Conservation (phyloP, 2,888 invertebrate species). For the Apomyelois bistriatella region DNA sequence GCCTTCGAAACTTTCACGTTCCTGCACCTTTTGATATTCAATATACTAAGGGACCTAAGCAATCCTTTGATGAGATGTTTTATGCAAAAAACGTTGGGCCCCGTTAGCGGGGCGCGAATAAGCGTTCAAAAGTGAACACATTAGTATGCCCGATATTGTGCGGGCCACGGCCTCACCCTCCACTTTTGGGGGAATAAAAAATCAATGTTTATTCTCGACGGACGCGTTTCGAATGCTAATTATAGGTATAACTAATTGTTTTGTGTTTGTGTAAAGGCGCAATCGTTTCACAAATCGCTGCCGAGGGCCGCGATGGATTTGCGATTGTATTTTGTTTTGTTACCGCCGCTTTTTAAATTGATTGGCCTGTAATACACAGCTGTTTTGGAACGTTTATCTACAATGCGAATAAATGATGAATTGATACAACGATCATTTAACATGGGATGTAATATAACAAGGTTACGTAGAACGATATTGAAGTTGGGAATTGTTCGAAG, state of each 20-base stretch:
- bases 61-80: constrained; percentile 81
- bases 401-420: not conserved
- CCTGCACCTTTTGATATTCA: constrained; percentile 78
- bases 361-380: constrained; percentile 14
- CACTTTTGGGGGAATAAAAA: constrained; percentile 76
- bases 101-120: constrained; percentile 75
- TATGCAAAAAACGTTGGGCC: constrained; percentile 78
- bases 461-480: not conserved
- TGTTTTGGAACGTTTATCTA: not conserved
- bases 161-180: constrained; percentile 54
- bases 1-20: constrained; percentile 64
- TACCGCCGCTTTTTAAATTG: constrained; percentile 21
- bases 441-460: not conserved
- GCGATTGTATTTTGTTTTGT: constrained; percentile 39
- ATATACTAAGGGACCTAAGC: constrained; percentile 74
- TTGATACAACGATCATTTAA: constrained; percentile 1
- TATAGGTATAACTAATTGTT: constrained; percentile 71
- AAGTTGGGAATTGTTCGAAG: constrained; percentile 3
- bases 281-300: constrained; percentile 46
- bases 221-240: constrained; percentile 76
- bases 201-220: constrained; percentile 76
- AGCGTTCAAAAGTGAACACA: constrained; percentile 77
- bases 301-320: constrained; percentile 31
- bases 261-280: constrained; percentile 60
- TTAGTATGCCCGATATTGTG: constrained; percentile 71